Base-by-base conservation (phyloP, 1,140 invertebrate genomes). In the Nasonia longicornis region DNA sequence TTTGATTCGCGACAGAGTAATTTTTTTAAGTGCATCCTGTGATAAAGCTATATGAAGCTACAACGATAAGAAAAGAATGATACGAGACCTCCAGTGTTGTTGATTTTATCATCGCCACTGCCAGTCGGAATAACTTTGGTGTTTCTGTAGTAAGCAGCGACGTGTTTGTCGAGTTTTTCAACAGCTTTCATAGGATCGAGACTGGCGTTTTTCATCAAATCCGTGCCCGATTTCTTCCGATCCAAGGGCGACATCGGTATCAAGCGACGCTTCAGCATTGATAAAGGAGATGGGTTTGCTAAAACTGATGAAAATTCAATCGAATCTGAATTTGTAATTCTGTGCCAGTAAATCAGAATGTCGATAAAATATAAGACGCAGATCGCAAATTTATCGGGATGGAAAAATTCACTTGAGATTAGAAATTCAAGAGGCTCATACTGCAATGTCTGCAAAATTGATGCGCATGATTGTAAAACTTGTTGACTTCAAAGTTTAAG, bases 241-340 rank as follows among this genome's bases (percentile, higher is more conserved):
- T 85, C 72, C 48, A 84, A 84, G 84, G 86, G 87, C 84, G 86
- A 87, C 85, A 87, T 83, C 84, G 86, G 82, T 85, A 87, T 86
- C 83, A 87, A 83, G 84, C 81, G 85, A 58, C 86, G 84, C 63
- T 86, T 86, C 16, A 83, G 63, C 26, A 73, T 72, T 12, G 78
- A 79, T 38, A 82, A 52, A 6, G 78, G 80, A 20, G 84, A 85
- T 72, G 86, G 63, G 77, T 82, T 82, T 3, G 84, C 86, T 87
- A 82, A 67, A 75, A 22, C 4, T 35, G 77, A 64, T 11, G 12
- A 66, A 1, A 48, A 74, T 26, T 6, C 14, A 12, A 22, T 66
- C 38, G 66, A 84, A 58, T 70, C 77, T 8, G 71, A 29, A 75
- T 22, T 20, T 52, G 3, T 58, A n/a, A 16, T 7, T n/a, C 1